Evolutionary conservation across 2,797 vertebrate species (phyloP), one percentile per base, ranked within the genome.

Genomic region (Prunella strophiata): DNA sequence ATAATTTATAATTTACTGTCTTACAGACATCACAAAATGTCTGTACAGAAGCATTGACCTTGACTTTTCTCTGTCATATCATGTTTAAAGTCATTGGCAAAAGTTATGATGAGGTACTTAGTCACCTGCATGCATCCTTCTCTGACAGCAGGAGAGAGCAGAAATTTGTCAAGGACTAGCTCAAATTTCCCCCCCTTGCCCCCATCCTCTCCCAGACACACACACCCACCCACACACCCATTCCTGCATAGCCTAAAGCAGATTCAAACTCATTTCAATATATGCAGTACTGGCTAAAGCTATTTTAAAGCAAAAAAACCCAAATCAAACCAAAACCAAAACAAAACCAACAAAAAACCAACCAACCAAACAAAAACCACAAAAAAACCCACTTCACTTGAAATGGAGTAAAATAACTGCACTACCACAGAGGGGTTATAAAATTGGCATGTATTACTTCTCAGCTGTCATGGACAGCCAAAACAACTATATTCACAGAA

Each of bases 371-470:
- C 7, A 81, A 62, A 61, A 85, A 19, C 5, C 16, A 29, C 84
- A 19, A 85, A 26, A 8, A 27, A 29, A 65, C 92, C 25, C 25
- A 27, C 58, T 26, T 58, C 51, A 80, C n/a, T 70, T 73, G 85
- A 95, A 94, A 93, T 45, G 55, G 51, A 93, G 91, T 89, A 72
- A 94, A 95, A 96, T 90, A 65, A 47, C 84, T 92, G 48, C 65
- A 48, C 29, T 92, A 61, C 80, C 92, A 87, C 42, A 61, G 83
- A 94, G 57, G 32, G n/a, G 38, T 85, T 95, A 91, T 85, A 80
- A 91, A 92, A 94, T 71, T 70, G 81, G 70, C 43, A 48, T 21
- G 47, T 51, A 88, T 85, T 95, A 63, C 50, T 87, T 94, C 91
- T 96, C 81, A 92, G 75, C 84, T 94, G 68, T 73, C 94, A 93